Evolutionary conservation across 1,140 invertebrate species (phyloP), one percentile per base, ranked within the genome.

Genomic region (Prorops nasuta): DNA sequence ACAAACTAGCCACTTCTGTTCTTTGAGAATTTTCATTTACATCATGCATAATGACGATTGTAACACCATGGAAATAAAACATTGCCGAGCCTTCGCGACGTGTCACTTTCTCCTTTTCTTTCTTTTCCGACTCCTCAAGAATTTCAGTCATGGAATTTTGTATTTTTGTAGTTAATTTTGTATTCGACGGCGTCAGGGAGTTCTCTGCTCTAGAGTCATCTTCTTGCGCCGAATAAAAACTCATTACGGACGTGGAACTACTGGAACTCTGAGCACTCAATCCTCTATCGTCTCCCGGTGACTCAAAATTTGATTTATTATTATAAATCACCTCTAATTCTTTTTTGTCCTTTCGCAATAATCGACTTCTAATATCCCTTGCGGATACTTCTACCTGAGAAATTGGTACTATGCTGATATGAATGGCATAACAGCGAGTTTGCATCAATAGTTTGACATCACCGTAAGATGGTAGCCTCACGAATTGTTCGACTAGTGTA

Each of bases 371-470:
- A 22, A 90, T 85, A 56, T 89, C 87, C 49, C 81, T 81, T 3
- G 86, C 86, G 8, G 84, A 86, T 8, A 90, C 80, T 72, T 89
- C 87, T 2, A 80, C 76, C 60, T 80, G 72, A 47, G 81, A 87
- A 22, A 86, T 82, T 8, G 85, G 82, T 53, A 86, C 82, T 21
- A 89, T 73, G 24, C 67, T 78, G 14, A 89, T 71, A 49, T 80
- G 73, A 28, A 74, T 79, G 2, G 82, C 83, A 49, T 82, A 79
- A 43, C 81, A 80, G 24, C 74, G 63, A 21, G 61, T 76, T 46
- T 82, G 71, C 44, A 89, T 81, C 3, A 81, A 79, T 2, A 92
- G 72, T 72, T 88, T 90, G 0, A 91, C 79, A 66, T 91, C 87
- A 2, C 84, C 83, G 54, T 81, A 77, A 31, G 78, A 75, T 1